A percentile compares a stretch with the other conserved stretches of the same genome.
phyloP scores from a whole-genome alignment of 2,113 vertebrate species.

The Uria aalge region DNA sequence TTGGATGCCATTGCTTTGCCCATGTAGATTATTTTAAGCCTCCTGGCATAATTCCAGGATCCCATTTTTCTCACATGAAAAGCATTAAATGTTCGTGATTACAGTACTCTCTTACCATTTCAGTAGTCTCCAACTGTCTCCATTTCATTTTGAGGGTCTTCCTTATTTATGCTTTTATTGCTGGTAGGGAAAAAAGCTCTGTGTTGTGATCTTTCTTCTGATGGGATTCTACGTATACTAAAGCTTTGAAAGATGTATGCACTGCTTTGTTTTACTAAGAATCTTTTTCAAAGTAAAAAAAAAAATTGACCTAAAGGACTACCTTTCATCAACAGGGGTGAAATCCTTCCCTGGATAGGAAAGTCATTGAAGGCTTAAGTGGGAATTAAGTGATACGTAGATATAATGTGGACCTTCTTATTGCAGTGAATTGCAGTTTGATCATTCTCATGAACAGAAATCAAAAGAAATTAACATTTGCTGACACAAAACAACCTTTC shows the following conservation, averaged over 20 bases:
- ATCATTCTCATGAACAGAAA: neutral
- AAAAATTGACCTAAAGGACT: neutral
- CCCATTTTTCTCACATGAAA: neutral
- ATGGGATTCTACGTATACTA: neutral
- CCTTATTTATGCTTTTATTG: neutral
- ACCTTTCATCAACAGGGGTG: neutral
- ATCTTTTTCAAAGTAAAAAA: neutral
- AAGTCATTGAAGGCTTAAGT: neutral
- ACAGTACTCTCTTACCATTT: neutral
- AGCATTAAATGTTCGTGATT: neutral
- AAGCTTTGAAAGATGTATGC: neutral
- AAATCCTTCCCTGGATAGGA: neutral
- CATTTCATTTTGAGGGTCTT: neutral
- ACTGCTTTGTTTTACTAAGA: neutral
- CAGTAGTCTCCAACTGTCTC: neutral
- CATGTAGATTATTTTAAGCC: neutral
- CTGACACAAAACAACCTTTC: neutral
- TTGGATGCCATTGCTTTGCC: neutral
- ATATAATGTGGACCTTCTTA: neutral
- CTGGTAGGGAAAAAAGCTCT: neutral
- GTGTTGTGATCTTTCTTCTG: neutral
- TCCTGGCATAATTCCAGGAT: neutral
- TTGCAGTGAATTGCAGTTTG: neutral
- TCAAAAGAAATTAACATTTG: neutral
- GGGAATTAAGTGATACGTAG: neutral